Percentiles rank a stretch among this genome's conserved stretches.
These are phyloP conservation scores for Dolichallabes microphthalmus DNA, from an alignment of 2,113 vertebrate species.

Conservation along the genomic window DNA sequence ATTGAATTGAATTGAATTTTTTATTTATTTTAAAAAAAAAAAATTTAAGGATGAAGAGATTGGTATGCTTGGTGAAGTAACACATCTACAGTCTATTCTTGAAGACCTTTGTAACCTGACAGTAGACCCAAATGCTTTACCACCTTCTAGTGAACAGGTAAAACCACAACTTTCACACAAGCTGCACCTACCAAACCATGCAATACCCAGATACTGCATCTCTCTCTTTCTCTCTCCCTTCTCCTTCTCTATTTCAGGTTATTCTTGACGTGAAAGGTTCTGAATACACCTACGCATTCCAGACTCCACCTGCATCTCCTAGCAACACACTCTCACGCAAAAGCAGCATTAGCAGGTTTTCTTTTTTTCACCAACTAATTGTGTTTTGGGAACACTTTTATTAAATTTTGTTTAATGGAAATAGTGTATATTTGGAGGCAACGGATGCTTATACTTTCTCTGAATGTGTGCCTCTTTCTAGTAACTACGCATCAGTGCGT, in stretches of 20 bases:
- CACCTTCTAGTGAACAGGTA: conserved; percentile 79
- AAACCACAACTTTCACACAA: background rate
- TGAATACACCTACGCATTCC: conserved; percentile 77
- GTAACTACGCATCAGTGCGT: conserved; percentile 73
- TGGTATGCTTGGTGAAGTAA: conserved; percentile 80
- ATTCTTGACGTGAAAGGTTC: conserved; percentile 80
- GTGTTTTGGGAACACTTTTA: background rate
- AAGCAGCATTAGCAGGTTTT: conserved; percentile 80
- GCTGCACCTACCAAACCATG: background rate
- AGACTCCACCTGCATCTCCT: conserved; percentile 80
- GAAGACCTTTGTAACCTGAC: conserved; percentile 76
- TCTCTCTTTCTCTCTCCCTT: background rate
- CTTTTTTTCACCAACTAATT: background rate
- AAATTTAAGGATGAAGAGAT: conserved; percentile 79
- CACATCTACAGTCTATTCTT: conserved; percentile 80
- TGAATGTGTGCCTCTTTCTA: conserved; percentile 32
- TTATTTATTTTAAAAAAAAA: no score
- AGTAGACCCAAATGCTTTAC: conserved; percentile 74
- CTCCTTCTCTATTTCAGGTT: conserved; percentile 63
- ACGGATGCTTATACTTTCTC: background rate
- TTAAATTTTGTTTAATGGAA: background rate
- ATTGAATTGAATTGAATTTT: no score
- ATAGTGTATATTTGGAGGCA: background rate
- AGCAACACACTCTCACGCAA: conserved; percentile 77
- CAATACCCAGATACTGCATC: background rate